Percentiles rank a stretch among this genome's conserved stretches.
These are phyloP conservation scores for Trichogramma pretiosum DNA, from an alignment of 1,140 invertebrate species.

Conservation along the genomic window DNA sequence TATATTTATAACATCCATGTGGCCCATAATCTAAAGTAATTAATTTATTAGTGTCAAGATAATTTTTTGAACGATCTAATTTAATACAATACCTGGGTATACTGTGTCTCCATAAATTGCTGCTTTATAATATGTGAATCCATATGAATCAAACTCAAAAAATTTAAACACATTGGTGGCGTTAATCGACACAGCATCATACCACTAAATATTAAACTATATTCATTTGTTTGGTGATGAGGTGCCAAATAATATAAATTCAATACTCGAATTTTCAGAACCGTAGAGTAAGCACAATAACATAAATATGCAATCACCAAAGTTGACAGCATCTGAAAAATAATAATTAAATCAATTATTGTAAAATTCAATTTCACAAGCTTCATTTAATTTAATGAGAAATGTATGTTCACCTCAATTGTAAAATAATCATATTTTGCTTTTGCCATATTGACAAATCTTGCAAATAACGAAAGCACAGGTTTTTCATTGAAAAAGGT, in stretches of 20 bases:
- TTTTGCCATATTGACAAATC: constrained; percentile 76
- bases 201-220: constrained; percentile 96
- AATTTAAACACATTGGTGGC: constrained; percentile 97
- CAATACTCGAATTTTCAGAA: constrained; percentile 90
- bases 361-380: neutral
- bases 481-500: constrained; percentile 91
- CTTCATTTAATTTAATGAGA: constrained; percentile 7
- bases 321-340: constrained; percentile 71
- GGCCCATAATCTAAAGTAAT: constrained; percentile 88
- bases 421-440: constrained; percentile 84
- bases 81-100: constrained; percentile 62
- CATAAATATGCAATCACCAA: constrained; percentile 88
- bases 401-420: constrained; percentile 68
- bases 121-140: constrained; percentile 91
- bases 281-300: constrained; percentile 95
- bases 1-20: constrained; percentile 96
- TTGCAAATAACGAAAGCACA: constrained; percentile 90
- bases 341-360: constrained; percentile 9
- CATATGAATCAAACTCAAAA: constrained; percentile 94
- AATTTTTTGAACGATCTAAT: constrained; percentile 9
- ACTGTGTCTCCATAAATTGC: constrained; percentile 72
- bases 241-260: constrained; percentile 96
- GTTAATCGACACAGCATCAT: constrained; percentile 96
- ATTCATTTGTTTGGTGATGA: constrained; percentile 96
- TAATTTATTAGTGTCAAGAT: no score